A percentile compares a stretch with the other conserved stretches of the same genome.
phyloP scores from a whole-genome alignment of 2,113 vertebrate genomes.

The Gnathonemus longibarbis region DNA sequence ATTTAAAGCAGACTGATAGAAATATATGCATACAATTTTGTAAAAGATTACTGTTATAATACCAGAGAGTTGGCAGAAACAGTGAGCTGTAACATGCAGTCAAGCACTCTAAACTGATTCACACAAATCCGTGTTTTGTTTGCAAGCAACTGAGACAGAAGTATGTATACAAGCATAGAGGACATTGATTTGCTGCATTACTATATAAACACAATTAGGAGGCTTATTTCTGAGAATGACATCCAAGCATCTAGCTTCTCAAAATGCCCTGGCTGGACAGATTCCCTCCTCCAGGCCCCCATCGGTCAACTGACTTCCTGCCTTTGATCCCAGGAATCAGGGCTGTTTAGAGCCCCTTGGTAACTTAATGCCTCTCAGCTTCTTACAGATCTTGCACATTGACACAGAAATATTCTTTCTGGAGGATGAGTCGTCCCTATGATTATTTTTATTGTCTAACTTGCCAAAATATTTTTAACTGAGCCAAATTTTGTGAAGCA shows the following conservation, averaged over 20 bases:
- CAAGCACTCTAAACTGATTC: not conserved
- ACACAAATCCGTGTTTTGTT: not conserved
- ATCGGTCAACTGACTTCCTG: constrained; percentile 25
- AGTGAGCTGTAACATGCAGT: not conserved
- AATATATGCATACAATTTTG: not conserved
- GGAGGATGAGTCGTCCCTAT: not conserved
- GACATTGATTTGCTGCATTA: not conserved
- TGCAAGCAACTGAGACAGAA: not conserved
- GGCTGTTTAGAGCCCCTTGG: constrained; percentile 29
- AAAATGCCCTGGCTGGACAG: constrained; percentile 3
- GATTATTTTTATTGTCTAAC: not conserved
- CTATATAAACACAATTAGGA: not conserved
- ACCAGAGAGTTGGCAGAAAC: not conserved
- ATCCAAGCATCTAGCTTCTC: not conserved
- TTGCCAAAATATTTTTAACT: not conserved
- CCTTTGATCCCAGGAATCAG: constrained; percentile 56
- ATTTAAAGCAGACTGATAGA: not conserved
- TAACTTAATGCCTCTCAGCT: constrained; percentile 38
- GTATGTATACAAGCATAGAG: not conserved
- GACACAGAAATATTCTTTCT: not conserved
- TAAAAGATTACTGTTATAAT: not conserved
- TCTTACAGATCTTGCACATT: constrained; percentile 17
- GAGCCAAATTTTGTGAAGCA: not conserved
- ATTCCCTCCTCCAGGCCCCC: constrained; percentile 31
- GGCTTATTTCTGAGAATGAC: not conserved